phyloP scores from a whole-genome alignment of 2,888 invertebrate genomes.

The Idaea dimidiata region DNA sequence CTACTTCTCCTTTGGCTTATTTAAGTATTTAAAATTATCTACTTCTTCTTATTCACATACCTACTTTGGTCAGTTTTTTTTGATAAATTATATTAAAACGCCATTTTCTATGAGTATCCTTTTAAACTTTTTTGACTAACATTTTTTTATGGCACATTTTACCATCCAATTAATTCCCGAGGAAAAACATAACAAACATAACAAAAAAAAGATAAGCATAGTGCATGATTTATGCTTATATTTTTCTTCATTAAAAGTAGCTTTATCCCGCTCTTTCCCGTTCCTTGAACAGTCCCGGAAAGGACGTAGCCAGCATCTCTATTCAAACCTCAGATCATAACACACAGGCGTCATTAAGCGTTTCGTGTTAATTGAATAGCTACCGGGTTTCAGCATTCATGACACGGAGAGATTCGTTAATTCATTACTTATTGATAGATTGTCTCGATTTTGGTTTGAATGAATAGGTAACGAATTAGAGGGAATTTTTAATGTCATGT shows the following conservation, averaged over 20 bases:
- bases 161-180: no score
- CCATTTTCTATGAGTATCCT: no score
- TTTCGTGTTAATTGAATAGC: conserved; percentile 34
- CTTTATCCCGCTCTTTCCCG: not conserved
- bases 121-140: no score
- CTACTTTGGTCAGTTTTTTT: no score
- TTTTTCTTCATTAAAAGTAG: not conserved
- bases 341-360: conserved; percentile 35
- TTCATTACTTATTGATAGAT: not conserved
- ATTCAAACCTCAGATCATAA: conserved; percentile 27
- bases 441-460: not conserved
- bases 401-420: not conserved
- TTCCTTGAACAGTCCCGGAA: conserved; percentile 30
- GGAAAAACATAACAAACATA: no score
- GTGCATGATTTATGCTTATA: no score
- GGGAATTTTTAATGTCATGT: not conserved
- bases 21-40: no score
- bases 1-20: no score
- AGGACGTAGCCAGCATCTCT: conserved; percentile 26
- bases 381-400: not conserved
- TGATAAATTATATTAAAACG: no score
- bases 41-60: no score
- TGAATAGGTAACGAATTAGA: not conserved
- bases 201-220: no score
- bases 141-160: no score